A percentile compares a stretch with the other conserved stretches of the same genome.
phyloP scores from a whole-genome alignment of 2,797 vertebrate species.

The Sebastes taczanowskii region DNA sequence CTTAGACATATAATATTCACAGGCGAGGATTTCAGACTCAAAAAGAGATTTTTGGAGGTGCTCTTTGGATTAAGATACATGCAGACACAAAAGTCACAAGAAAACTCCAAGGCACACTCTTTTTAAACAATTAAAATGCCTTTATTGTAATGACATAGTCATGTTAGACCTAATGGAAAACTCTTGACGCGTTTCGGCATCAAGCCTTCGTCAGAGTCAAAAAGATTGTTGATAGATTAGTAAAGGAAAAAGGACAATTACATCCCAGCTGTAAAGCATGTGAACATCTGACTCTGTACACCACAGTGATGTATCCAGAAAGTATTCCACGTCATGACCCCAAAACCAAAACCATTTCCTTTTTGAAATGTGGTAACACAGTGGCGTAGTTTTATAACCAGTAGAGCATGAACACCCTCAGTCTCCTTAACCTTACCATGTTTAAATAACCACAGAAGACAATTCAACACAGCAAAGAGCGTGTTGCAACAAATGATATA shows the following conservation, averaged over 20 bases:
- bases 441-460: slow-evolving; percentile 11
- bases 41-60: accelerated
- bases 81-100: no score
- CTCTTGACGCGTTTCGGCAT: no score
- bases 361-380: slow-evolving; percentile 7
- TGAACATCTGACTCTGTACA: slow-evolving; percentile 1
- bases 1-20: no score
- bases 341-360: slow-evolving; percentile 24
- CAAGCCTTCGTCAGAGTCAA: no score
- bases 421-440: not conserved
- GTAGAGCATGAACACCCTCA: not conserved
- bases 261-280: slow-evolving; percentile 19
- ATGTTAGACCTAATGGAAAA: accelerated
- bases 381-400: slow-evolving; percentile 10
- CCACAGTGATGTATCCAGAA: slow-evolving; percentile 15
- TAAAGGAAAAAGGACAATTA: not conserved
- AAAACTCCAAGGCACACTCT: no score
- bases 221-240: no score
- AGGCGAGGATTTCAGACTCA: no score
- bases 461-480: not conserved
- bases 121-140: no score
- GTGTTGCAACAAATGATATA: not conserved
- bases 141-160: no score
- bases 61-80: no score
- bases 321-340: not conserved